Conservation (phyloP, 2,888 invertebrate species). For the Diabrotica balteata region DNA sequence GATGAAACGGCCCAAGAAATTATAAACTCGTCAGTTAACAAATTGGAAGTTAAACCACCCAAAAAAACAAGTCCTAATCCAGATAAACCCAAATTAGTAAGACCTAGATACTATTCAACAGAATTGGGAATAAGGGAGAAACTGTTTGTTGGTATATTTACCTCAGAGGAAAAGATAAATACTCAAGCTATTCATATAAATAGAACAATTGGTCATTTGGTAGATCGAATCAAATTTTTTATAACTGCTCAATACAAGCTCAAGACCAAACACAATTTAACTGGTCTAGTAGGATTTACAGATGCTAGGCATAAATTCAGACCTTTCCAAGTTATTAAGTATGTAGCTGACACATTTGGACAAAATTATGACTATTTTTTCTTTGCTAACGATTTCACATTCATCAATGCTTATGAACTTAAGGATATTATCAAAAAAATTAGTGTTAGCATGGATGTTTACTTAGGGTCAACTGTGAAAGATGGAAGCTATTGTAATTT, state of each 20-base stretch:
- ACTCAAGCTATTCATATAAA: slow-evolving; percentile 85
- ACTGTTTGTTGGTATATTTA: slow-evolving; percentile 85
- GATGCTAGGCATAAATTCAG: slow-evolving; percentile 78
- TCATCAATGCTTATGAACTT: slow-evolving; percentile 81
- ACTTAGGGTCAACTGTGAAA: slow-evolving; percentile 75
- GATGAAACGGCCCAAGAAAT: slow-evolving; percentile 43
- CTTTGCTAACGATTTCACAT: slow-evolving; percentile 83
- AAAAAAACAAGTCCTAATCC: slow-evolving; percentile 40
- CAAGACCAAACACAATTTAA: slow-evolving; percentile 54
- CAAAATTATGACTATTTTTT: slow-evolving; percentile 94
- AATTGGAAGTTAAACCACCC: slow-evolving; percentile 39
- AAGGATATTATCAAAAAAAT: slow-evolving; percentile 75
- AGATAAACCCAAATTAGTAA: slow-evolving; percentile 66
- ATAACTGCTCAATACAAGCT: slow-evolving; percentile 60
- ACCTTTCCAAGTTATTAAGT: slow-evolving; percentile 88
- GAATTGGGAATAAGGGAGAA: slow-evolving; percentile 93
- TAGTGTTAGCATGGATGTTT: slow-evolving; percentile 85
- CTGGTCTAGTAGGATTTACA: slow-evolving; percentile 81
- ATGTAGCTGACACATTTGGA: slow-evolving; percentile 86
- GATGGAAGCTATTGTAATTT: slow-evolving; percentile 73
- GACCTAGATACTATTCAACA: slow-evolving; percentile 93
- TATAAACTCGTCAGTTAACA: slow-evolving; percentile 43
- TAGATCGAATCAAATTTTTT: slow-evolving; percentile 75
- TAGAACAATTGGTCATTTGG: slow-evolving; percentile 82
- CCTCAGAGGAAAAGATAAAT: slow-evolving; percentile 75